Base-by-base conservation (phyloP, 1,140 invertebrate genomes). In the Bombus huntii region DNA sequence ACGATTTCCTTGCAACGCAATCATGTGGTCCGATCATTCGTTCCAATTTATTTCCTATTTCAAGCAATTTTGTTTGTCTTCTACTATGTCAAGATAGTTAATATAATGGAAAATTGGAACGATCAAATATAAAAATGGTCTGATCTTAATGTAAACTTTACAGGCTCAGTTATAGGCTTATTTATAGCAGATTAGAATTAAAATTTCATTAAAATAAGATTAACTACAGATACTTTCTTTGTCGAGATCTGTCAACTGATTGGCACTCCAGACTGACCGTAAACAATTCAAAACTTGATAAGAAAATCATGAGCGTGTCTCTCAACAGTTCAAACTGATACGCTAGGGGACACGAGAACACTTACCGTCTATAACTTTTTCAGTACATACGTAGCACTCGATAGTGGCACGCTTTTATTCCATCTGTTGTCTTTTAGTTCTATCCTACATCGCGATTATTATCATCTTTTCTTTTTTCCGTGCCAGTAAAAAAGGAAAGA, bases 301-400 rank as follows among this genome's bases (percentile, higher is more conserved):
- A 37, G 3, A 71, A 39, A 80, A 15, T 70, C 78, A 80, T 13
- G 34, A 71, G 42, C 70, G 25, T 18, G 53, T 25, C 31, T 47
- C 31, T 8, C 22, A 13, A 62, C 28, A 3, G 6, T 53, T 53
- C 47, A 53, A 47, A 10, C 5, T 22, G 25, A n/a, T 37, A 37
- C 8, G 22, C 42, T 3, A 25, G 18, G 3, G 1, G 12, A 28
- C 31, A 28, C 44, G 12, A 22, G 31, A 39, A 70, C 78, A 53
- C 25, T 80, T 37, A 53, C 15, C 13, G 44, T n/a, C 37, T 37
- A 70, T 70, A 39, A 80, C 39, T 70, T 39, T 80, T 80, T 80
- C 65, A 80, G 5, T 5, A 42, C 34, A 15, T 53, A 53, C 18
- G 47, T 8, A 53, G 1, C 34, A n/a, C 34, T 53, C 15, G 37